Evolutionary conservation across 2,888 invertebrate genomes (phyloP).

Genomic region (Xylota sylvarum): DNA sequence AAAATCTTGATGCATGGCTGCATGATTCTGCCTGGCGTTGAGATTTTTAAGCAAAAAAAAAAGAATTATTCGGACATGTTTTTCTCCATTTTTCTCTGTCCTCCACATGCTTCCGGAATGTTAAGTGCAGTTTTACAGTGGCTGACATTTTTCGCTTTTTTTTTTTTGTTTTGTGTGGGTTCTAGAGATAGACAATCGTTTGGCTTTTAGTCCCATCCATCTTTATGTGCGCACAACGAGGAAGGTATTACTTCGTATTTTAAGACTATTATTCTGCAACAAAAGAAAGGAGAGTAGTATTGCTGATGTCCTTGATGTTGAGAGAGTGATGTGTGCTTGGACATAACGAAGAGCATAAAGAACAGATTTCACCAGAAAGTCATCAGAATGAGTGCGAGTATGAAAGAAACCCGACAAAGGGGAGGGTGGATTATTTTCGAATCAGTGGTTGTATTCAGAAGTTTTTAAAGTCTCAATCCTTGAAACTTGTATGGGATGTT

Average conservation of each 20-base stretch:
- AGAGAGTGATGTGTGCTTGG: constrained; percentile 29
- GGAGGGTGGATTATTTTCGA: constrained; percentile 55
- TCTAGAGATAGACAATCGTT: constrained; percentile 58
- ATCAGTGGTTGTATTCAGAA: constrained; percentile 44
- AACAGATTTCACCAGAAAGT: constrained; percentile 20
- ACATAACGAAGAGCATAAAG: constrained; percentile 19
- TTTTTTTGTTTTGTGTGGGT: neutral
- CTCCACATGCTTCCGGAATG: constrained; percentile 62
- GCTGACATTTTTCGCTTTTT: neutral
- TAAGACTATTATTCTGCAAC: neutral
- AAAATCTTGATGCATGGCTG: constrained; percentile 68
- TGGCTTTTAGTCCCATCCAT: constrained; percentile 40
- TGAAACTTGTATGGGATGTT: constrained; percentile 2
- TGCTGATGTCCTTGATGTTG: constrained; percentile 37
- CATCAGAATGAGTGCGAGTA: constrained; percentile 26
- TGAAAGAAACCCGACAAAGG: neutral
- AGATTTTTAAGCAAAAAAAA: constrained; percentile 22
- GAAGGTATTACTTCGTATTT: constrained; percentile 9
- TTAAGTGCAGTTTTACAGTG: constrained; percentile 66
- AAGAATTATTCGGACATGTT: constrained; percentile 33
- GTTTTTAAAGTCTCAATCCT: constrained; percentile 31
- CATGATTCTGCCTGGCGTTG: constrained; percentile 58
- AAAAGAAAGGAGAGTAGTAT: constrained; percentile 1
- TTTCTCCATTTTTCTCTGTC: constrained; percentile 34
- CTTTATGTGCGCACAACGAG: constrained; percentile 11